Conservation (phyloP, 1,140 invertebrate species). For the Danaus plexippus region DNA sequence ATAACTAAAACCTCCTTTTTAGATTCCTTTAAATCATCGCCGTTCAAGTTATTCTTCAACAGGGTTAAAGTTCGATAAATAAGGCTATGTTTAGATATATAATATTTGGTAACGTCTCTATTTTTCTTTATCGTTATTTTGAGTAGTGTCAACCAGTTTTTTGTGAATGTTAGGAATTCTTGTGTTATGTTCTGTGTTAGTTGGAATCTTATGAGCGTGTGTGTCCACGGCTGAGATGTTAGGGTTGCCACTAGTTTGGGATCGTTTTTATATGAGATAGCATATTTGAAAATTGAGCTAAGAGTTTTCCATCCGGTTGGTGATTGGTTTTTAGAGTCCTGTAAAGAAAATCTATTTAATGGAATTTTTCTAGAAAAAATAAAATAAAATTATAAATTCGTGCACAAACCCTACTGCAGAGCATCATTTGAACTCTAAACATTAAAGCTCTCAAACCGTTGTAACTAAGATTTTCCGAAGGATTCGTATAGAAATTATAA, state of each 20-base stretch:
- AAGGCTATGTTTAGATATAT: conserved; percentile 40
- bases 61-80: conserved; percentile 40
- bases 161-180: conserved; percentile 50
- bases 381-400: background rate
- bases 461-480: conserved; percentile 27
- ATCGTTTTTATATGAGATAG: conserved; percentile 45
- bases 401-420: conserved; percentile 51
- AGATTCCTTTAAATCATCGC: conserved; percentile 33
- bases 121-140: conserved; percentile 45
- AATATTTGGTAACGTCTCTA: conserved; percentile 28
- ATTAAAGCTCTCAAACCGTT: conserved; percentile 49
- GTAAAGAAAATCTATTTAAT: conserved; percentile 4
- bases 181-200: conserved; percentile 42
- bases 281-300: conserved; percentile 51
- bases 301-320: conserved; percentile 53
- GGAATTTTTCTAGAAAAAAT: conserved; percentile 1
- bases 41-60: conserved; percentile 40
- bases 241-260: conserved; percentile 41
- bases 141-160: conserved; percentile 51
- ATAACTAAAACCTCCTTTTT: conserved; percentile 31
- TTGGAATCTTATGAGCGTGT: conserved; percentile 52
- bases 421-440: conserved; percentile 54
- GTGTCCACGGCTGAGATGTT: conserved; percentile 58
- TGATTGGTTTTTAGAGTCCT: conserved; percentile 48
- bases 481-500: conserved; percentile 19